Evolutionary conservation across 1,140 invertebrate genomes (phyloP).

Genomic region (Brachionus sp.): DNA sequence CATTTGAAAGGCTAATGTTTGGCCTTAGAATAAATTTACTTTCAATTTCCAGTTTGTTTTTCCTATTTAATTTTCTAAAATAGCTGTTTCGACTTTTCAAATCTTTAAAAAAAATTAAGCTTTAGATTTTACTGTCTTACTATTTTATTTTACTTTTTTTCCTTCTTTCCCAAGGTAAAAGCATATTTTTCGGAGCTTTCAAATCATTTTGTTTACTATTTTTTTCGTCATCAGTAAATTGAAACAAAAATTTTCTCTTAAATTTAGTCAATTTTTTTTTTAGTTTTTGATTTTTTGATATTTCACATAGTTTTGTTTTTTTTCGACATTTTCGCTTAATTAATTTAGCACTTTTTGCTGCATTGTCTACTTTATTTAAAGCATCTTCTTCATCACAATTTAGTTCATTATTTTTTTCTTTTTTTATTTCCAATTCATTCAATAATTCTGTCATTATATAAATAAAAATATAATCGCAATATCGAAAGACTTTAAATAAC

Average conservation of each 20-base stretch:
- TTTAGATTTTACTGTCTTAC: not conserved
- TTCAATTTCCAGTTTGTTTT: not conserved
- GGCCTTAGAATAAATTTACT: not conserved
- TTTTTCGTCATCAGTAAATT: not conserved
- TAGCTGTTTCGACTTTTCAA: not conserved
- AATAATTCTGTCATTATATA: too few species aligned
- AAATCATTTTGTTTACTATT: not conserved
- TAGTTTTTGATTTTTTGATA: not conserved
- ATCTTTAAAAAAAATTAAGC: not conserved
- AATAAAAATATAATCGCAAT: too few species aligned
- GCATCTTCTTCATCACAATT: not conserved
- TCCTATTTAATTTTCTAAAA: not conserved
- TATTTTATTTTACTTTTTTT: conserved; percentile 10
- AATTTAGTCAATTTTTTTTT: not conserved
- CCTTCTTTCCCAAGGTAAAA: conserved; percentile 19
- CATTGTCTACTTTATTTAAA: not conserved
- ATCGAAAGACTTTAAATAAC: too few species aligned
- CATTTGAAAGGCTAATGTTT: not conserved
- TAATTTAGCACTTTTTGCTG: not conserved
- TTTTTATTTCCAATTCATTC: too few species aligned
- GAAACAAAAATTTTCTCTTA: not conserved
- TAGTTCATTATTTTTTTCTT: not conserved
- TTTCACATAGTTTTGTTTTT: not conserved
- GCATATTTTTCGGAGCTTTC: not conserved
- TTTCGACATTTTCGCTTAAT: not conserved